A percentile compares a stretch with the other conserved stretches of the same genome.
phyloP scores from a whole-genome alignment of 2,797 vertebrate species.

The Nothura maculosa region DNA sequence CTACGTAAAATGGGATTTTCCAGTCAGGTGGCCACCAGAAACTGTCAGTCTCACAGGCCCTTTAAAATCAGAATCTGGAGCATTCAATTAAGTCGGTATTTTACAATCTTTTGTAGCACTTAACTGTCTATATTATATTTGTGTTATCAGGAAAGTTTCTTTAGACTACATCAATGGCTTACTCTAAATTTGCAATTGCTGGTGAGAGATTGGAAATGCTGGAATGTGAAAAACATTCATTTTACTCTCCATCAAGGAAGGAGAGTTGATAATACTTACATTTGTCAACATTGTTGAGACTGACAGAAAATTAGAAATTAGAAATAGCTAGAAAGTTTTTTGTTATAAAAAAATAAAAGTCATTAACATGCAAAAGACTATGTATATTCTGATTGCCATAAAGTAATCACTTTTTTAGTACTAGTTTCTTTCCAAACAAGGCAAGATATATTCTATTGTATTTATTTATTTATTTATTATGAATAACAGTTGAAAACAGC shows the following conservation, averaged over 20 bases:
- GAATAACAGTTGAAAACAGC: not conserved
- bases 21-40: slow-evolving; percentile 1
- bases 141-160: not conserved
- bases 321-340: not conserved
- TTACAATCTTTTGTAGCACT: not conserved
- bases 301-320: not conserved
- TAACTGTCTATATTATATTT: not conserved
- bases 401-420: not conserved
- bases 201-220: not conserved
- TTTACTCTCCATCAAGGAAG: not conserved
- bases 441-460: not conserved
- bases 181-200: not conserved
- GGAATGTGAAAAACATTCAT: not conserved
- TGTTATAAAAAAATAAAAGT: no score
- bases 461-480: no score
- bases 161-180: not conserved
- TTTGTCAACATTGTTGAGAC: not conserved
- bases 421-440: not conserved
- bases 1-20: slow-evolving; percentile 48
- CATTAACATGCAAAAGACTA: not conserved
- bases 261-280: not conserved
- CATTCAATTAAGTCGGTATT: slow-evolving; percentile 6
- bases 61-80: slow-evolving; percentile 8
- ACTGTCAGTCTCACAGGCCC: not conserved
- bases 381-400: not conserved